These are phyloP conservation scores for Hydractinia symbiolongicarpus DNA, from an alignment of 30 jellyfish, hydroid and myxozoan genomes.

Conservation along the genomic window DNA sequence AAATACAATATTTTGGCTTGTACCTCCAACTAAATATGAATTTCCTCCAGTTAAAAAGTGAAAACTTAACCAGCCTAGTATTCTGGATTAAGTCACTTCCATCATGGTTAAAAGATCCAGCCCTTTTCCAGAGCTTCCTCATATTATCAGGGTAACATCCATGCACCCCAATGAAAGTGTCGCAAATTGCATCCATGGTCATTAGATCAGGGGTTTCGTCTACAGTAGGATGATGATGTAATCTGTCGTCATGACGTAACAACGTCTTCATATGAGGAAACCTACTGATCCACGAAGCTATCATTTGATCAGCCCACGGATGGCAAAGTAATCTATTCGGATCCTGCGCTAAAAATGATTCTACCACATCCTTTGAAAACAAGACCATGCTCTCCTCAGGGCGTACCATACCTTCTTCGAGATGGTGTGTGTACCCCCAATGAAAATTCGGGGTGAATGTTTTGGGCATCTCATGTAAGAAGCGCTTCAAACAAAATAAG, in stretches of 20 bases:
- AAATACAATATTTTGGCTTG: slow-evolving; percentile 38
- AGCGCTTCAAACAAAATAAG: slow-evolving; percentile 37
- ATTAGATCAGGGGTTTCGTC: slow-evolving; percentile 5
- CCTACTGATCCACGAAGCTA: slow-evolving; percentile 50
- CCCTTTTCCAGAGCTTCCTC: slow-evolving; percentile 36
- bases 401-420: slow-evolving; percentile 20
- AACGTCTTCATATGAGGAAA: neutral
- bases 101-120: no score
- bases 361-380: slow-evolving; percentile 39
- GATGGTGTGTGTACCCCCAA: slow-evolving; percentile 61
- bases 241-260: slow-evolving; percentile 38
- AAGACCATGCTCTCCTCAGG: slow-evolving; percentile 64
- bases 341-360: slow-evolving; percentile 37
- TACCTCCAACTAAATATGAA: slow-evolving; percentile 32
- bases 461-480: slow-evolving; percentile 38
- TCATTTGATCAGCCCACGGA: slow-evolving; percentile 71
- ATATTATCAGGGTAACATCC: slow-evolving; percentile 49
- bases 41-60: slow-evolving; percentile 20
- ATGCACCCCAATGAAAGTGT: slow-evolving; percentile 39
- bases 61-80: no score
- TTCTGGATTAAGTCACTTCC: no score
- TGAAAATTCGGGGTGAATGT: slow-evolving; percentile 30
- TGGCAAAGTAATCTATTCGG: slow-evolving; percentile 36
- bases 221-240: slow-evolving; percentile 60
- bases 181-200: slow-evolving; percentile 32